Evolutionary conservation across 2,888 invertebrate species (phyloP).

Genomic region (Liposcelis brunnea): DNA sequence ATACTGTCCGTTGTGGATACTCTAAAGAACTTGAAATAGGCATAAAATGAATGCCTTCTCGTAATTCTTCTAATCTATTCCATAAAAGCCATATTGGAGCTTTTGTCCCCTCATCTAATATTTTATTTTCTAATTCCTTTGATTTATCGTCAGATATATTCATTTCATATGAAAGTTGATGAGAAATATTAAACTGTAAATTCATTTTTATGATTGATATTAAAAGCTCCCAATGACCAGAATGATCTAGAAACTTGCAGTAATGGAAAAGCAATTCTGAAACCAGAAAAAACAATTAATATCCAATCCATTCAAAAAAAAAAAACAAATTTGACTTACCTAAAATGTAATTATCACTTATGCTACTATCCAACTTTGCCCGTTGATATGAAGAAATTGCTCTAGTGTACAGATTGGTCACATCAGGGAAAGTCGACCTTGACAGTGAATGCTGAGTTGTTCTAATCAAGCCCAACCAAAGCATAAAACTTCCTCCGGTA

Average conservation of each 20-base stretch:
- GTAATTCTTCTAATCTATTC: background rate
- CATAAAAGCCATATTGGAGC: conserved; percentile 1
- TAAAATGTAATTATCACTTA: no score
- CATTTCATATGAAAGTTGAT: no score
- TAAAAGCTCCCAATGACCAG: conserved; percentile 1
- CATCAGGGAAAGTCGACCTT: background rate
- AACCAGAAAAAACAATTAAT: conserved; percentile 1
- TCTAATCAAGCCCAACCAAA: background rate
- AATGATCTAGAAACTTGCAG: background rate
- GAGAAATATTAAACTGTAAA: no score
- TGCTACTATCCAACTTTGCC: no score
- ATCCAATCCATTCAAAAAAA: no score
- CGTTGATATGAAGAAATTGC: no score
- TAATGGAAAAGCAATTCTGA: background rate
- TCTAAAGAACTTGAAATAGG: background rate
- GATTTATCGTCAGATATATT: no score
- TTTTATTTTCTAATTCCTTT: background rate
- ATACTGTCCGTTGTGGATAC: background rate
- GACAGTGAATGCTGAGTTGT: conserved; percentile 2
- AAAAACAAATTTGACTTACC: no score
- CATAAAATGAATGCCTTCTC: conserved; percentile 1
- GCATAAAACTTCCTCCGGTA: background rate
- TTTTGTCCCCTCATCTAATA: background rate
- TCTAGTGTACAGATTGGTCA: background rate
- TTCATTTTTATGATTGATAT: no score